phyloP scores from a whole-genome alignment of 2,113 vertebrate genomes.

The Thinocorus orbignyianus region DNA sequence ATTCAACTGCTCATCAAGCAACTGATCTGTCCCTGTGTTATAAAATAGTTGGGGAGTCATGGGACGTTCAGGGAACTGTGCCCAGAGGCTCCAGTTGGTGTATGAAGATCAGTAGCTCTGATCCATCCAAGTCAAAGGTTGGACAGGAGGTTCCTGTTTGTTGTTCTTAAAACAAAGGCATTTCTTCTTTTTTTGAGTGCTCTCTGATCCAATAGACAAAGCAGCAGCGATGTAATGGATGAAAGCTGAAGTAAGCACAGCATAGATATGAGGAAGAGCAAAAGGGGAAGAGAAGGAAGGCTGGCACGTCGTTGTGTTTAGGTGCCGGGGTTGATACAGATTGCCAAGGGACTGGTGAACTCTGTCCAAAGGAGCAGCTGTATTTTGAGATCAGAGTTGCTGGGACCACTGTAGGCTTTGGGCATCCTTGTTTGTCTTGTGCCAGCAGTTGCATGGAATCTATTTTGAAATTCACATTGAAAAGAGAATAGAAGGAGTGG shows the following conservation, averaged over 20 bases:
- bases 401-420: not conserved
- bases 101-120: not conserved
- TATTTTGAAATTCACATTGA: not conserved
- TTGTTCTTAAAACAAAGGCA: not conserved
- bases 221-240: not conserved
- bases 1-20: constrained; percentile 16
- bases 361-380: not conserved
- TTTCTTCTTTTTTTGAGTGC: not conserved
- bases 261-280: not conserved
- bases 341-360: not conserved
- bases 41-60: constrained; percentile 19
- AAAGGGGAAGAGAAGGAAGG: not conserved
- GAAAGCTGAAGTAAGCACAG: not conserved
- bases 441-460: rapidly evolving
- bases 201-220: not conserved
- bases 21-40: not conserved
- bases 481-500: not conserved
- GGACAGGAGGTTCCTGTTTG: constrained; percentile 12
- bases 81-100: constrained; percentile 23
- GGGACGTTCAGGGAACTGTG: not conserved
- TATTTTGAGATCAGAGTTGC: not conserved
- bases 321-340: not conserved
- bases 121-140: not conserved
- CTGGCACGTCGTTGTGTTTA: not conserved
- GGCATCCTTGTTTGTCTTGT: not conserved